Base-by-base conservation (phyloP, 2,888 invertebrate genomes). In the Acrobasis suavella region DNA sequence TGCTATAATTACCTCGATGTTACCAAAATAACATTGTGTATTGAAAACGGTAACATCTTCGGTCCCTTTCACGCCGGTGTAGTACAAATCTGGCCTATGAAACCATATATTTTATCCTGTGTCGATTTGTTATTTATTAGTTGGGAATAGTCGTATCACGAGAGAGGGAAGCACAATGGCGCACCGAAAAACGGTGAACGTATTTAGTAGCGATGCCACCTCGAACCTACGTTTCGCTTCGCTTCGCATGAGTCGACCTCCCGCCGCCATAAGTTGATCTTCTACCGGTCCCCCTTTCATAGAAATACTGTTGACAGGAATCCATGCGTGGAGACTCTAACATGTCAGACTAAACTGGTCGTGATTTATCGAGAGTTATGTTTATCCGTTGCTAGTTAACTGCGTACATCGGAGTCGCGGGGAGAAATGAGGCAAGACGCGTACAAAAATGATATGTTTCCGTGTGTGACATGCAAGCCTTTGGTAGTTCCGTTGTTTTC, bases 121-220 rank as follows among this genome's bases (percentile, higher is more conserved):
- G 87, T 88, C 89, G 91, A 91, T 91, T 91, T 91, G 91, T 91
- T 91, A 91, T 91, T 91, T 91, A 91, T 91, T 91, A 91, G 90
- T 82, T 80, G 85, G 83, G 88, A 88, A 90, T 88, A 89, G 90
- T 89, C 85, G 89, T 88, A 88, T 87, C 86, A 88, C 84, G 82
- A 86, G 77, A 86, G 86, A 77, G 85, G 78, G 83, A 49, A 82
- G 81, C 79, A 88, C 87, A 89, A 87, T 87, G 85, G 84, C 85
- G 83, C 85, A 50, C 50, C 62, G 62, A 62, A 62, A 88, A 89
- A 87, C 83, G 87, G 87, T 89, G 85, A 83, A 85, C 85, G 86
- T 90, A 86, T 88, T 90, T 89, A 89, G 89, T 83, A 82, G 82
- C 85, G 85, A 83, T 83, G 85, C 85, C 83, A 85, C 85, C 83